Conservation (phyloP, 2,113 vertebrate genomes). For the Nothoprocta pentlandii region DNA sequence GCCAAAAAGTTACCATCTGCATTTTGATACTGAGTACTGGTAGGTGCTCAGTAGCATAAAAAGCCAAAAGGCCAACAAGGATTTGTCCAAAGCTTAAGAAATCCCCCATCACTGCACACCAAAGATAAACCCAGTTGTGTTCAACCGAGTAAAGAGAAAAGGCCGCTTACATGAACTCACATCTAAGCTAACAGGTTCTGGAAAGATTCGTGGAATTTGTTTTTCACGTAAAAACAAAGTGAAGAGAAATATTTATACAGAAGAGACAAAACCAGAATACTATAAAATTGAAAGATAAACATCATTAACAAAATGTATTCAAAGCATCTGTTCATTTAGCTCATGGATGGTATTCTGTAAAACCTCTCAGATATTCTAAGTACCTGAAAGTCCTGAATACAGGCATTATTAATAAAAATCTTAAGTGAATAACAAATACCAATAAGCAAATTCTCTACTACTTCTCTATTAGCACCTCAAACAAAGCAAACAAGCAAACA, state of each 20-base stretch:
- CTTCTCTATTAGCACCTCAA: background rate
- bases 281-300: background rate
- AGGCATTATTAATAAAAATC: background rate
- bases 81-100: background rate
- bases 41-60: background rate
- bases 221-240: background rate
- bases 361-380: background rate
- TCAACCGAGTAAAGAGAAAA: background rate
- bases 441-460: background rate
- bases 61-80: background rate
- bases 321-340: background rate
- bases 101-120: background rate
- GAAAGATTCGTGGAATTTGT: background rate
- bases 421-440: background rate
- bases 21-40: background rate
- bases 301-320: background rate
- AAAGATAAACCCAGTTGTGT: background rate
- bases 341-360: background rate
- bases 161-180: background rate
- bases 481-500: too few species aligned
- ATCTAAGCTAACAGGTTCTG: background rate
- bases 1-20: background rate
- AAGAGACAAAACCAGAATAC: background rate
- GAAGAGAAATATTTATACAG: background rate
- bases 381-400: background rate